Base-by-base conservation (phyloP, 2,797 vertebrate genomes). In the Argya squamiceps region DNA sequence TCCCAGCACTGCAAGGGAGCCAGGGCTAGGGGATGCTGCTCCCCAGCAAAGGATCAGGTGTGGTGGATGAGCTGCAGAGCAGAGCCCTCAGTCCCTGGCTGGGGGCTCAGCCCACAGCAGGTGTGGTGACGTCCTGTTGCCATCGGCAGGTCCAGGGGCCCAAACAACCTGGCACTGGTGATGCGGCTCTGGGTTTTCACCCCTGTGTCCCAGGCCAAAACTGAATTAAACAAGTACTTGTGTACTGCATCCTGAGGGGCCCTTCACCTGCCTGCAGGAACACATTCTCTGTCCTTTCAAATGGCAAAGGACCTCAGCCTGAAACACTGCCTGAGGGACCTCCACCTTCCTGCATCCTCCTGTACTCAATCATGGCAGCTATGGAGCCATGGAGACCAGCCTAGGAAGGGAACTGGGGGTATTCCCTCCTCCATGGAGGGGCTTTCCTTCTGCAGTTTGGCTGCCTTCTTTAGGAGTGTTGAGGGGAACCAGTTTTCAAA, bases 311-410 rank as follows among this genome's bases (percentile, higher is more conserved):
- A 10, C 1, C 29, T 39, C 32, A 27, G 41, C 53, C 77, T n/a
- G 34, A 44, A 58, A 26, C 19, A 0, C 43, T n/a, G 16, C 41
- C 32, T 20, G 43, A n/a, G 23, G 3, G 15, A 41, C 32, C 46
- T 87, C 12, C 22, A 37, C 21, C 36, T 8, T 43, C 59, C 55
- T 9, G 24, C 5, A 2, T 24, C 59, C 41, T 26, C 39, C 44
- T 27, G 47, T 3, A 5, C 24, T 7, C 12, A 27, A 0, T 20
- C 32, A 7, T 0, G 1, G 47, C 34, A 39, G 37, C 2, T 6
- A 41, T 2, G 7, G 4, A 15, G 39, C 30, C 26, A 2, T 4
- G 0, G 0, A 47, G 34, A 23, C 34, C 5, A 23, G 34, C 29
- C n/a, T 3, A 5, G 50, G 11, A 32, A 24, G 6, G 27, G 44